A percentile compares a stretch with the other conserved stretches of the same genome.
Evolutionary conservation across 2,797 vertebrate species (phyloP).

Genomic region (Falco naumanni): DNA sequence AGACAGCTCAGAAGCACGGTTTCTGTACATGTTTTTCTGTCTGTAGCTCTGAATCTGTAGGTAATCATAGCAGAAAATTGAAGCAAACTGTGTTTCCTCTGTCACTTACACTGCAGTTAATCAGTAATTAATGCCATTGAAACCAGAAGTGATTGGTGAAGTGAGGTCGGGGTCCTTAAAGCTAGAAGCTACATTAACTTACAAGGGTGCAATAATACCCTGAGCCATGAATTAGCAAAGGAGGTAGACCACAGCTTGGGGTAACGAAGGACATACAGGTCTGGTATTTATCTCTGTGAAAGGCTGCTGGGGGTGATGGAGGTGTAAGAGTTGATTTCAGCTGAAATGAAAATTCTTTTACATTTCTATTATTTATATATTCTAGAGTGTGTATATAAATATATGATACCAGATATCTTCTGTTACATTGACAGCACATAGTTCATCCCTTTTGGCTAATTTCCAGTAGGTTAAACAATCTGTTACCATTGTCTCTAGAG

Average conservation of each 20-base stretch:
- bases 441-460: neutral
- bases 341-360: neutral
- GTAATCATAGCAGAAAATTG: neutral
- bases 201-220: neutral
- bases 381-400: neutral
- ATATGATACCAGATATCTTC: neutral
- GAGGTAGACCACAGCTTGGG: neutral
- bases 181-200: neutral
- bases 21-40: neutral
- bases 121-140: neutral
- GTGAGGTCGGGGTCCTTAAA: neutral
- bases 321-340: neutral
- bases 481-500: neutral
- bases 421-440: neutral
- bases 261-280: neutral
- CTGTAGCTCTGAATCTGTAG: neutral
- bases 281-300: neutral
- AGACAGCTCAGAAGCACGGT: neutral
- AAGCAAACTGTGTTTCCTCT: neutral
- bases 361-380: neutral
- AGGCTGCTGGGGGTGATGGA: neutral
- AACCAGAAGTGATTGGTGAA: neutral
- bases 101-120: neutral
- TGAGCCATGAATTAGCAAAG: neutral
- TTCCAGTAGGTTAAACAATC: neutral